These are phyloP conservation scores for Salminus brasiliensis DNA, from an alignment of 2,113 vertebrate genomes.

Conservation along the genomic window DNA sequence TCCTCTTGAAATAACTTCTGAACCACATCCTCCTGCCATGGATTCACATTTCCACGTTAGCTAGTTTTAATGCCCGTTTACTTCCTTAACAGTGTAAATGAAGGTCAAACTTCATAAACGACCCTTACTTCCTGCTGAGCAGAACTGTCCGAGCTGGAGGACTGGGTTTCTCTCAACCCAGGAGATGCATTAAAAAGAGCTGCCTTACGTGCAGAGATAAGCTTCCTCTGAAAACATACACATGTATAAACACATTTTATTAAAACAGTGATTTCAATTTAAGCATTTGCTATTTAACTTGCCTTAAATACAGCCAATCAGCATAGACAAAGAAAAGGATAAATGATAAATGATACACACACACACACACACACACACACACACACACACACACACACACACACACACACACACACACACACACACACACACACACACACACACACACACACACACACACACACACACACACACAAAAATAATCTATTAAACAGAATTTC, in stretches of 20 bases:
- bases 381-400: too few relatives aligned
- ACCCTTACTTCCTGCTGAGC: slow-evolving; percentile 63
- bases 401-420: too few relatives aligned
- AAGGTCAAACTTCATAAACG: neutral
- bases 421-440: too few relatives aligned
- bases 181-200: slow-evolving; percentile 49
- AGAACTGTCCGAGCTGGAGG: slow-evolving; percentile 39
- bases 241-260: too few relatives aligned
- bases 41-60: slow-evolving; percentile 16
- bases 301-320: too few relatives aligned
- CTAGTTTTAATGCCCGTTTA: neutral
- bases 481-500: neutral
- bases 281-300: too few relatives aligned
- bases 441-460: too few relatives aligned
- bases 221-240: slow-evolving; percentile 62
- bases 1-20: slow-evolving; percentile 73
- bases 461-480: neutral
- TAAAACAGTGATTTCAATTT: too few relatives aligned
- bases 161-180: slow-evolving; percentile 13
- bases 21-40: slow-evolving; percentile 65
- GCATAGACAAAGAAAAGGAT: too few relatives aligned
- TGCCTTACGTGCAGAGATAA: slow-evolving; percentile 53
- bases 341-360: too few relatives aligned
- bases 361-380: too few relatives aligned
- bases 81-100: neutral